phyloP scores from a whole-genome alignment of 2,888 invertebrate species.

The Schizotus pectinicornis region DNA sequence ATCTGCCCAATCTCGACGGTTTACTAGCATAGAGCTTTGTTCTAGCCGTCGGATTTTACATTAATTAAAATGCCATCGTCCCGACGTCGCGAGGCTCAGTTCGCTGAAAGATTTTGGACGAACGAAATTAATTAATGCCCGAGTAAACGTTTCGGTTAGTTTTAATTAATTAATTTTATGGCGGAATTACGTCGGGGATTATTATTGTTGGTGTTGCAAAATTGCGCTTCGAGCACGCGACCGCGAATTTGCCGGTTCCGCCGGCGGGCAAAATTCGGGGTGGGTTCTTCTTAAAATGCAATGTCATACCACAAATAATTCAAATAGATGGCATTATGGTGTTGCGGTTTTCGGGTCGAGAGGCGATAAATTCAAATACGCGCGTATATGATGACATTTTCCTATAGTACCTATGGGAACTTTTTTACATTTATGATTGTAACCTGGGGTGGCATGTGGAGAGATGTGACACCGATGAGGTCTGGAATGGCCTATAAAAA shows the following conservation, averaged over 20 bases:
- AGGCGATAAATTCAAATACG: conserved; percentile 42
- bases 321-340: conserved; percentile 6
- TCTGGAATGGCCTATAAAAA: conserved; percentile 57
- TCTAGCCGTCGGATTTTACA: conserved; percentile 26
- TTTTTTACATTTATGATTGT: conserved; percentile 53
- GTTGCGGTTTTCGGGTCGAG: conserved; percentile 26
- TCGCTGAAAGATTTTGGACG: conserved; percentile 20
- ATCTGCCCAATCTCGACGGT: conserved; percentile 21
- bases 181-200: no score
- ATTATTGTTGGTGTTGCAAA: no score
- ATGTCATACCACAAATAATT: conserved; percentile 19
- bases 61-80: conserved; percentile 43
- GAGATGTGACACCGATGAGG: conserved; percentile 54
- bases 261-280: no score
- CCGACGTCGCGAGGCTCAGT: conserved; percentile 27
- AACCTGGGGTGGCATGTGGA: conserved; percentile 53
- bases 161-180: no score
- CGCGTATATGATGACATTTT: conserved; percentile 49
- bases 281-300: background rate
- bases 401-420: conserved; percentile 51
- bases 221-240: no score
- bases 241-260: no score
- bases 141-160: background rate
- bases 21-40: conserved; percentile 12
- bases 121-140: conserved; percentile 19